Percentiles rank a stretch among this genome's conserved stretches.
phyloP scores from a whole-genome alignment of 2,113 vertebrate species.

The Ancistrus triradiatus region DNA sequence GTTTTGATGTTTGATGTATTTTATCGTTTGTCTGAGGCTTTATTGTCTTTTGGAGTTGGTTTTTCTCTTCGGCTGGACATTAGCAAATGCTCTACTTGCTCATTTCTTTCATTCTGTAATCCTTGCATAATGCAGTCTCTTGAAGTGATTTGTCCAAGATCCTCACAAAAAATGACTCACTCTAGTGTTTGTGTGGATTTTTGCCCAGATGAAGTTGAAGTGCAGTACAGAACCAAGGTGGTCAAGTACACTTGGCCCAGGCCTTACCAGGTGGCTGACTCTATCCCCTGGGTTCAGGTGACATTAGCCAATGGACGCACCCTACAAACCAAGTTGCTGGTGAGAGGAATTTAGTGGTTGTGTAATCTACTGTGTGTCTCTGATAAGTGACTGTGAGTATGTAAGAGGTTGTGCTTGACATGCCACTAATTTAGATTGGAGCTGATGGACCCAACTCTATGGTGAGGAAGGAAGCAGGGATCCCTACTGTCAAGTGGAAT shows the following conservation, averaged over 20 bases:
- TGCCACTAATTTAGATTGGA: constrained; percentile 74
- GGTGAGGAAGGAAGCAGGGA: constrained; percentile 78
- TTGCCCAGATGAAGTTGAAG: constrained; percentile 77
- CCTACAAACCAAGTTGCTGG: constrained; percentile 88
- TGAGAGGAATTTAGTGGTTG: constrained; percentile 65
- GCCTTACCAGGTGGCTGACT: constrained; percentile 65
- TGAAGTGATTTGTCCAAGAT: not conserved
- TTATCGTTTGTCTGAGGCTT: not conserved
- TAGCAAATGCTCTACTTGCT: not conserved
- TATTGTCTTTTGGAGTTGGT: not conserved
- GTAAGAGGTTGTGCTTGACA: not conserved
- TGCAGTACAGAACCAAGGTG: constrained; percentile 86
- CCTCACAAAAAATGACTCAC: not conserved
- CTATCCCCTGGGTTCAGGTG: constrained; percentile 88
- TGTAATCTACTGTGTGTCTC: too few species aligned
- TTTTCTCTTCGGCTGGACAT: not conserved
- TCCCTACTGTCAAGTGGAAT: constrained; percentile 81
- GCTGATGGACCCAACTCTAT: constrained; percentile 90
- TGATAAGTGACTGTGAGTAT: too few species aligned
- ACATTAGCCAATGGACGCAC: constrained; percentile 82
- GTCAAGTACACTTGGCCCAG: constrained; percentile 81
- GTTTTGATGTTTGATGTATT: not conserved
- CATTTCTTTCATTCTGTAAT: not conserved
- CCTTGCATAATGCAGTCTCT: constrained; percentile 2
- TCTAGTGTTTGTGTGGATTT: not conserved